phyloP scores from a whole-genome alignment of 2,888 invertebrate genomes.

The Leucophenga montana region DNA sequence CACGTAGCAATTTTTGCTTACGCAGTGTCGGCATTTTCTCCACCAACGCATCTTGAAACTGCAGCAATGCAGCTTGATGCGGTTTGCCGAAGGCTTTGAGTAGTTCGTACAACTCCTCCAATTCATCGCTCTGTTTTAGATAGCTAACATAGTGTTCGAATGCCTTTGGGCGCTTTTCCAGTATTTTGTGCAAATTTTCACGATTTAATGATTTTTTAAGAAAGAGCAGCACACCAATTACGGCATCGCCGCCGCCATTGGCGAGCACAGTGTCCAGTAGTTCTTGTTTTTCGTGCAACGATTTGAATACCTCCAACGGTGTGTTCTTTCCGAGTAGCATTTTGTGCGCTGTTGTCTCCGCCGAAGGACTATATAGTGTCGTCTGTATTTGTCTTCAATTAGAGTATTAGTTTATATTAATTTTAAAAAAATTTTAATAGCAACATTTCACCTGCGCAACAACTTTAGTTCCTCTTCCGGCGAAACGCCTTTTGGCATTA shows the following conservation, averaged over 20 bases:
- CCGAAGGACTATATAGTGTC: conserved; percentile 67
- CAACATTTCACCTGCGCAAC: conserved; percentile 50
- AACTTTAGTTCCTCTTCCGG: conserved; percentile 72
- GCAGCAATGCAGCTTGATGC: conserved; percentile 77
- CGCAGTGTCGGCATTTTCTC: conserved; percentile 64
- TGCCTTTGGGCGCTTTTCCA: conserved; percentile 81
- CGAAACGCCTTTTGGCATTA: conserved; percentile 67
- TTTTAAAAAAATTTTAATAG: not conserved
- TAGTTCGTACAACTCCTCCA: conserved; percentile 80
- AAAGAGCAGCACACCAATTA: conserved; percentile 80
- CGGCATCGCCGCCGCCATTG: conserved; percentile 85
- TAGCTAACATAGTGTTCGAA: conserved; percentile 84
- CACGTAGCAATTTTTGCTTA: conserved; percentile 59
- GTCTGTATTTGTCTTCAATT: conserved; percentile 60
- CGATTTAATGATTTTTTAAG: conserved; percentile 83
- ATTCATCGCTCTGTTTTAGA: conserved; percentile 78
- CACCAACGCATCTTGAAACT: conserved; percentile 70
- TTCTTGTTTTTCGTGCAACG: conserved; percentile 80
- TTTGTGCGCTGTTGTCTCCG: conserved; percentile 64
- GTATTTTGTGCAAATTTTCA: conserved; percentile 80
- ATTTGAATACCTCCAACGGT: conserved; percentile 75
- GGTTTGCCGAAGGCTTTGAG: conserved; percentile 81
- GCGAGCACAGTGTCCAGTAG: conserved; percentile 82
- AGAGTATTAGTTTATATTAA: not conserved
- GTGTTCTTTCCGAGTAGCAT: conserved; percentile 75